These are phyloP conservation scores for Subanguina moxae DNA, from an alignment of 1,140 invertebrate genomes.

Conservation along the genomic window DNA sequence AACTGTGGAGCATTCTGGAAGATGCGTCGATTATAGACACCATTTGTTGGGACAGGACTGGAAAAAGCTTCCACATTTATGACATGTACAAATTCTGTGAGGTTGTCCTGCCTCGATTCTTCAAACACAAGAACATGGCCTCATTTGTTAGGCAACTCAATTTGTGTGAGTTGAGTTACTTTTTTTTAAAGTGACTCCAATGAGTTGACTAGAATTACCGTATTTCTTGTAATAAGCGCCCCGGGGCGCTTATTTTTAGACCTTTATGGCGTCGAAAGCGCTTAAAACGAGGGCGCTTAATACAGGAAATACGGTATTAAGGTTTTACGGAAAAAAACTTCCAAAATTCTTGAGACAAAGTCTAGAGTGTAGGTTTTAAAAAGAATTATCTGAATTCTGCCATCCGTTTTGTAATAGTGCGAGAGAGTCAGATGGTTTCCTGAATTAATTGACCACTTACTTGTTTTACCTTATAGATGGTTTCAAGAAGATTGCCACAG, in stretches of 20 bases:
- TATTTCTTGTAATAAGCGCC: too few relatives aligned
- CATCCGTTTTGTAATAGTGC: too few relatives aligned
- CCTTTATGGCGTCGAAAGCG: too few relatives aligned
- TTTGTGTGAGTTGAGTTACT: constrained; percentile 73
- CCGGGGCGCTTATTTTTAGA: too few relatives aligned
- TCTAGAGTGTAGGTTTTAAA: too few relatives aligned
- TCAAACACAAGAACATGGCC: constrained; percentile 34
- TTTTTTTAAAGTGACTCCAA: too few relatives aligned
- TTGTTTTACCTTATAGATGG: not conserved
- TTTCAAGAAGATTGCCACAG: constrained; percentile 12
- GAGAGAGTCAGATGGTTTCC: too few relatives aligned
- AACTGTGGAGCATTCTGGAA: constrained; percentile 7
- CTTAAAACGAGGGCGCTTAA: too few relatives aligned
- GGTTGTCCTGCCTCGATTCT: constrained; percentile 29
- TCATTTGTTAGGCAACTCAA: constrained; percentile 92
- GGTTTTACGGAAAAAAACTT: not conserved
- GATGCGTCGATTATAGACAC: not conserved
- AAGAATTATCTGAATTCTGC: too few relatives aligned
- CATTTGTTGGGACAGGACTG: constrained; percentile 58
- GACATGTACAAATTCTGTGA: constrained; percentile 27
- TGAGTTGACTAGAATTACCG: too few relatives aligned
- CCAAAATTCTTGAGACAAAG: not conserved
- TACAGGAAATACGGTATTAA: too few relatives aligned
- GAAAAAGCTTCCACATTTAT: constrained; percentile 29
- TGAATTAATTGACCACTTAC: not conserved